Base-by-base conservation (phyloP, 1,140 invertebrate genomes). In the Ruditapes philippinarum region DNA sequence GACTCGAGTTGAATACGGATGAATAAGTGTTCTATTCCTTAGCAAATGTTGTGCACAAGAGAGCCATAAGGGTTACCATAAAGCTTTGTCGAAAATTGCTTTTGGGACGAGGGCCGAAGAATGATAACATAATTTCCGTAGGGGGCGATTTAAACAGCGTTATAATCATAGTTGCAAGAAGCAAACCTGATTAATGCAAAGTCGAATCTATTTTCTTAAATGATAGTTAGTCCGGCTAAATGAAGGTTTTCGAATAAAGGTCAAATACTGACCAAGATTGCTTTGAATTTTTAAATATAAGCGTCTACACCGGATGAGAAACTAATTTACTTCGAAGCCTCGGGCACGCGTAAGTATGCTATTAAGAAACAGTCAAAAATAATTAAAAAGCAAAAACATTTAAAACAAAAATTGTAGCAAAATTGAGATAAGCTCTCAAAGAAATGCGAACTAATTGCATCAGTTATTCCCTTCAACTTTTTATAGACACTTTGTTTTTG, bases 1-100 rank as follows among this genome's bases (percentile, higher is more conserved):
- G 51, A 80, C 54, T 68, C 62, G 38, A 88, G 78, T 33, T 40
- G 40, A 84, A 88, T 28, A 36, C 38, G 78, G 42, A 33, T 88
- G 60, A 74, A 80, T 62, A 68, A 68, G 49, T 73, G 76, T 81
- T 80, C 60, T 42, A 81, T 80, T 80, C 68, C 51, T 68, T 49
- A 73, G 57, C 33, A 81, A n/a, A 88, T 57, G 54, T 54, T 65
- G 42, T 49, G 62, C 86, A 45, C 78, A 42, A 68, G 86, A 88
- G 86, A 68, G 76, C 31, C 42, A 68, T 88, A 81, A 73, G 28
- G 31, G 33, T 28, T 31, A 31, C 62, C 54, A 81, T 88, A 88
- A 80, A 81, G 76, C 38, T 88, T 57, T 54, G 78, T 33, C 31
- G 86, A 88, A 88, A 88, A 88, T 88, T 88, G 86, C 76, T 88